Evolutionary conservation across 1,140 invertebrate genomes (phyloP).

Genomic region (Drosophila sp.): DNA sequence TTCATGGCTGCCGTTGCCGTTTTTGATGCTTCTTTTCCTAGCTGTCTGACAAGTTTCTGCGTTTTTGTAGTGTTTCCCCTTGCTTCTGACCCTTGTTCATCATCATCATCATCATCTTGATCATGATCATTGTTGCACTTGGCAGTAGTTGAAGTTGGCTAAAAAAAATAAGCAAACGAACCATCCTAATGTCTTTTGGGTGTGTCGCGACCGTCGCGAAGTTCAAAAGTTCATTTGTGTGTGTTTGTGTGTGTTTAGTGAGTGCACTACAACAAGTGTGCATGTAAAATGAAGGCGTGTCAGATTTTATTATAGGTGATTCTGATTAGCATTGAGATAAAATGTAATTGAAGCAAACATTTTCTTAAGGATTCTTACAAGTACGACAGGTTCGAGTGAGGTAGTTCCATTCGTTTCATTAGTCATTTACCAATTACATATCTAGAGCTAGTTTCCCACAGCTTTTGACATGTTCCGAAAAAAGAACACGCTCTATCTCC

Average conservation of each 20-base stretch:
- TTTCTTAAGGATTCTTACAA: conserved; percentile 13
- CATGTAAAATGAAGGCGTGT: conserved; percentile 42
- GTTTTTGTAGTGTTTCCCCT: conserved; percentile 59
- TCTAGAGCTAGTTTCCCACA: conserved; percentile 45
- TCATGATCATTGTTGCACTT: conserved; percentile 52
- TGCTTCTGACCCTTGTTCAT: not conserved
- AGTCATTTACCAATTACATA: conserved; percentile 33
- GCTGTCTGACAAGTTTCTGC: conserved; percentile 72
- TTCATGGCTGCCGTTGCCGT: conserved; percentile 29
- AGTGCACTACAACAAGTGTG: conserved; percentile 4
- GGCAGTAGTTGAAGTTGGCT: conserved; percentile 40
- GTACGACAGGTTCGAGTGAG: not conserved
- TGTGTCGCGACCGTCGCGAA: conserved; percentile 12
- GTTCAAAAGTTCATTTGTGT: conserved; percentile 28
- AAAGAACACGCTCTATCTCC: conserved; percentile 33
- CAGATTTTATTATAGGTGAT: conserved; percentile 14
- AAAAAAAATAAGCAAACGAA: conserved; percentile 36
- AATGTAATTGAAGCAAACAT: conserved; percentile 31
- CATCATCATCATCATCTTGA: not conserved
- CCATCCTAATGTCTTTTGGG: conserved; percentile 44
- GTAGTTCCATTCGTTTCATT: not conserved
- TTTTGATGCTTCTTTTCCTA: conserved; percentile 38
- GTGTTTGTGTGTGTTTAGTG: too few species aligned
- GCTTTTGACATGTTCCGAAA: conserved; percentile 17
- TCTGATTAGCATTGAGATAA: conserved; percentile 32